Base-by-base conservation (phyloP, 1,140 invertebrate species). In the Mylabris phalerata region DNA sequence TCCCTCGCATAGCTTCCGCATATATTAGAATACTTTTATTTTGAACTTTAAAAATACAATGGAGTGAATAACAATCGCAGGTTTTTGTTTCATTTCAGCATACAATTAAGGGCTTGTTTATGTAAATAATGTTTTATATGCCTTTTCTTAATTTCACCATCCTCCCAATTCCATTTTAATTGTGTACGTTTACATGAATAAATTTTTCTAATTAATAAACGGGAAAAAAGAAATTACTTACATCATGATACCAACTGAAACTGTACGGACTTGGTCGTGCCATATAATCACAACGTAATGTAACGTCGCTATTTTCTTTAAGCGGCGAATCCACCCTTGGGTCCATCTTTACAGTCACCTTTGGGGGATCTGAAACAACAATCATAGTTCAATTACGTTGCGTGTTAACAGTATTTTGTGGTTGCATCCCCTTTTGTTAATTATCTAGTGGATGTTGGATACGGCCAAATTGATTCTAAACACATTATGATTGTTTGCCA, bases 241-340 rank as follows among this genome's bases (percentile, higher is more conserved):
- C 82, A 64, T 80, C 72, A 64, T 81, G 80, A 61, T 79, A 79
- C 82, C 82, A 83, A 46, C 73, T 71, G 61, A 81, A 77, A 54
- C 64, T 75, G 39, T 74, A 75, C 25, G 80, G 75, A 51, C 69
- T 70, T 2, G 82, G 82, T 60, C 80, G 80, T 55, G 82, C 80
- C 40, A 74, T 71, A 50, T 79, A 75, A 56, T 80, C 73, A 65
- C 82, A 84, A 43, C 75, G 66, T 44, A 84, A 72, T 64, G 77
- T 79, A 41, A 84, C 73, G 65, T 82, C 79, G 48, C 81, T 77
- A n/a, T 80, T 82, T 65, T 84, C 82, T 47, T 65, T 67, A 13
- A 67, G 62, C 26, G 68, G 65, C 11, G 64, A 63, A 32, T 59
- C 61, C 43, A 55, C 50, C 75, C 72, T 52, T 75, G 64, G n/a